phyloP scores from a whole-genome alignment of 1,140 invertebrate genomes.

The Drosophila bocki region DNA sequence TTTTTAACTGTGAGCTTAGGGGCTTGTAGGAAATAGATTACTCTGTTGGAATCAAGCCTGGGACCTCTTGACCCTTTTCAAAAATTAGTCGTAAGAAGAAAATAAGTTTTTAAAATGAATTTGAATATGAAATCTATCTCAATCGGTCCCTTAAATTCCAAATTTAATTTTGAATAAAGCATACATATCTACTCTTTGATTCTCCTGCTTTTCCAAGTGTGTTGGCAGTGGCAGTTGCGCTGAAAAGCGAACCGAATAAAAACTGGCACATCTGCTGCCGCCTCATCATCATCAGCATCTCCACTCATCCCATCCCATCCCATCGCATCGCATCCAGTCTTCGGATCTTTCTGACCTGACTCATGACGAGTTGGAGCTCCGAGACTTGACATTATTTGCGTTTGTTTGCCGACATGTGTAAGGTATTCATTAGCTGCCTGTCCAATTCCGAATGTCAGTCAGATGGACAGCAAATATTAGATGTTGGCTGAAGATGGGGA shows the following conservation, averaged over 20 bases:
- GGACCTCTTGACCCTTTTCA: background rate
- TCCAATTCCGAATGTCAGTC: conserved; percentile 75
- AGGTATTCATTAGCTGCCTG: conserved; percentile 80
- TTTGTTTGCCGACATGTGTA: conserved; percentile 82
- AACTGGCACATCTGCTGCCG: conserved; percentile 55
- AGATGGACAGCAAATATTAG: conserved; percentile 73
- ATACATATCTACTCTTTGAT: too few species aligned
- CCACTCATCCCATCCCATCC: conserved; percentile 15
- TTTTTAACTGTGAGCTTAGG: background rate
- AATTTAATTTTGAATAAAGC: background rate
- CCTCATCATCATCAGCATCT: conserved; percentile 42
- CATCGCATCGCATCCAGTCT: conserved; percentile 27
- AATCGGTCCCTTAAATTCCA: background rate
- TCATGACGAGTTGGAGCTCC: conserved; percentile 50
- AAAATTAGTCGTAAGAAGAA: background rate
- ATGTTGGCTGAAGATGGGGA: conserved; percentile 52
- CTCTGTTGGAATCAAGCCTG: too few species aligned
- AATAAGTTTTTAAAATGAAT: too few species aligned
- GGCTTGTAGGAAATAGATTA: background rate
- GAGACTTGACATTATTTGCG: conserved; percentile 79
- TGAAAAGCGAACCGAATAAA: conserved; percentile 37
- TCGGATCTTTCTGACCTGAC: conserved; percentile 42
- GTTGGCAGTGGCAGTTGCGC: conserved; percentile 11
- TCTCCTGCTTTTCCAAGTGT: conserved; percentile 7
- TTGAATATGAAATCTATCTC: background rate